A percentile compares a stretch with the other conserved stretches of the same genome.
phyloP scores from a whole-genome alignment of 2,113 vertebrate genomes.

The Otus sunia region DNA sequence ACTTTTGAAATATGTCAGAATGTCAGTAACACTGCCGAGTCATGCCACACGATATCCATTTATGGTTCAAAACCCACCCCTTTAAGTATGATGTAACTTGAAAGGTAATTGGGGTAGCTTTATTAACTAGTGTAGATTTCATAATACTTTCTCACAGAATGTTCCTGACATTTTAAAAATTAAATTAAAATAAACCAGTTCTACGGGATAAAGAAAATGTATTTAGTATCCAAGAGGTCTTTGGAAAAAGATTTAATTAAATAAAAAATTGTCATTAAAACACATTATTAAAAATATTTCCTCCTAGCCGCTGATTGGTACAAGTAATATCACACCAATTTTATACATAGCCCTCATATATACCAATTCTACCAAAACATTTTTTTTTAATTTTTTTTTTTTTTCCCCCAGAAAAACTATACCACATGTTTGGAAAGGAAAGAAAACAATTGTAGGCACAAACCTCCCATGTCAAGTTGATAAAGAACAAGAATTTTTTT shows the following conservation, averaged over 20 bases:
- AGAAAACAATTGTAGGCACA: background rate
- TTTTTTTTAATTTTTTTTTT: no score
- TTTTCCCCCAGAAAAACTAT: background rate
- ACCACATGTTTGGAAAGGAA: background rate
- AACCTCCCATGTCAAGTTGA: fast-evolving
- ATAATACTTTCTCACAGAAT: background rate
- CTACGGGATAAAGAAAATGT: background rate
- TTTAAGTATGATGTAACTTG: background rate
- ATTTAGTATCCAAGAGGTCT: background rate
- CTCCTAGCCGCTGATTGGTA: background rate
- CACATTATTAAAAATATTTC: background rate
- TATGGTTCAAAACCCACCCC: background rate
- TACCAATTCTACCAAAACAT: background rate
- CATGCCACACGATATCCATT: background rate
- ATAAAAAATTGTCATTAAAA: background rate
- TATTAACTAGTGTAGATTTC: background rate
- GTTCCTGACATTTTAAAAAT: background rate
- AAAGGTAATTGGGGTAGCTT: background rate
- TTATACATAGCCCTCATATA: background rate
- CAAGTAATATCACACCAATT: background rate
- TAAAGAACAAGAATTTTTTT: background rate
- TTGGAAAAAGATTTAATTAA: background rate
- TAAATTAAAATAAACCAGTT: background rate
- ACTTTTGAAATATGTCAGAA: background rate
- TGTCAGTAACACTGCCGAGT: background rate